phyloP scores from a whole-genome alignment of 64 coral and sea anemone species.

The Montipora foliosa region DNA sequence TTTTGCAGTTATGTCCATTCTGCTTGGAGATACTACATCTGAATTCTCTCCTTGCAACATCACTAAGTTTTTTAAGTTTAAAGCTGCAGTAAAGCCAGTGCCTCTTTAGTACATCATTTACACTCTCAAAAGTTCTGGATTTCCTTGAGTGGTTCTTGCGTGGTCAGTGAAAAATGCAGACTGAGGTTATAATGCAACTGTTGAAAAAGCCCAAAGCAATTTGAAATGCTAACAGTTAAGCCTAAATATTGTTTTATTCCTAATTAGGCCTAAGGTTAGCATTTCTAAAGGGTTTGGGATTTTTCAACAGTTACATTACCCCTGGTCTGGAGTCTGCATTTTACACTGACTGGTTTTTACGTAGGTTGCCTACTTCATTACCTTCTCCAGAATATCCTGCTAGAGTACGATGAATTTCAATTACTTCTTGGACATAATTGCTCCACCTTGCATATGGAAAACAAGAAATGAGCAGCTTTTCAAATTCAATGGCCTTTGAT shows the following conservation, averaged over 20 bases:
- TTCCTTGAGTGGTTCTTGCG: constrained; percentile 20
- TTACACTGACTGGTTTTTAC: too few relatives aligned
- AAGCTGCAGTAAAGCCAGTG: constrained; percentile 33
- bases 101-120: constrained; percentile 13
- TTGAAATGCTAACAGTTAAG: too few relatives aligned
- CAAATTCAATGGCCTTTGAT: too few relatives aligned
- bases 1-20: constrained; percentile 27
- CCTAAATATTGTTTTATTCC: too few relatives aligned
- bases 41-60: constrained; percentile 22
- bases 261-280: too few relatives aligned
- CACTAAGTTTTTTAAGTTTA: constrained; percentile 12
- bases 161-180: too few relatives aligned
- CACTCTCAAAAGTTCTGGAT: not conserved
- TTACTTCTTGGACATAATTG: constrained; percentile 37
- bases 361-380: constrained; percentile 21
- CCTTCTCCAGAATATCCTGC: constrained; percentile 31
- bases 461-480: not conserved
- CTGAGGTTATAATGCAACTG: too few relatives aligned
- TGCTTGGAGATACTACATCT: constrained; percentile 35
- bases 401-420: constrained; percentile 13
- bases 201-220: too few relatives aligned
- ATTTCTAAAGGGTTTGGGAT: too few relatives aligned
- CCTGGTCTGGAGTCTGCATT: too few relatives aligned
- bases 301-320: too few relatives aligned
- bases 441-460: not conserved